Conservation (phyloP, 2,797 vertebrate species). For the Gymnoscopelus braueri region DNA sequence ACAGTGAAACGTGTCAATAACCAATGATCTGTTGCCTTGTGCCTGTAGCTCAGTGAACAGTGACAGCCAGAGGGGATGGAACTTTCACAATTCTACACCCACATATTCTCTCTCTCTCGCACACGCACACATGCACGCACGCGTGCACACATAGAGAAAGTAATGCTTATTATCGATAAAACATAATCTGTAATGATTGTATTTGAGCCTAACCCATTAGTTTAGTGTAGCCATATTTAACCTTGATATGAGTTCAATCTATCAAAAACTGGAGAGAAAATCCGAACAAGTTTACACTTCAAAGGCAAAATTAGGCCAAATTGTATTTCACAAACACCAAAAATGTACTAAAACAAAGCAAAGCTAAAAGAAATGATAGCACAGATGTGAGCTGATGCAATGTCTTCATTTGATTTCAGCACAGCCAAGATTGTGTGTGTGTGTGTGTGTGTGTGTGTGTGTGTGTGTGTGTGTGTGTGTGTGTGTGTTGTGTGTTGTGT, state of each 20-base stretch:
- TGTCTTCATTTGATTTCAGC: slow-evolving; percentile 63
- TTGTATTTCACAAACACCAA: slow-evolving; percentile 12
- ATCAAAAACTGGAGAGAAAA: background rate
- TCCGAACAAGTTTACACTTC: background rate
- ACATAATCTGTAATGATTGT: background rate
- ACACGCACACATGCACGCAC: slow-evolving; percentile 1
- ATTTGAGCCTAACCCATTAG: background rate
- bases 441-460: too few species aligned
- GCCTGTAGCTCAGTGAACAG: slow-evolving; percentile 66
- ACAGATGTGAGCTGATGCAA: slow-evolving; percentile 70
- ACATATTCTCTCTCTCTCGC: background rate
- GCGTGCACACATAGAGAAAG: background rate
- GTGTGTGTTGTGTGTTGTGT: too few species aligned
- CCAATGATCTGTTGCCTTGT: slow-evolving; percentile 44
- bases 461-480: too few species aligned
- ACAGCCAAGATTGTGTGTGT: slow-evolving; percentile 10
- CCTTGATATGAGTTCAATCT: too few species aligned
- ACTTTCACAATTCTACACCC: slow-evolving; percentile 42
- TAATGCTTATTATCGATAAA: background rate
- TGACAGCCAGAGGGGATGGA: slow-evolving; percentile 25
- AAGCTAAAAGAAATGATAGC: background rate
- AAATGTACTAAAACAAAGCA: slow-evolving; percentile 12
- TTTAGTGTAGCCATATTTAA: too few species aligned
- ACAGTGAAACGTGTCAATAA: slow-evolving; percentile 68
- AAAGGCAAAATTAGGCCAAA: background rate